Percentiles rank a stretch among this genome's conserved stretches.
Conservation (phyloP, 2,797 vertebrate species). For the Crypturellus tataupa region DNA sequence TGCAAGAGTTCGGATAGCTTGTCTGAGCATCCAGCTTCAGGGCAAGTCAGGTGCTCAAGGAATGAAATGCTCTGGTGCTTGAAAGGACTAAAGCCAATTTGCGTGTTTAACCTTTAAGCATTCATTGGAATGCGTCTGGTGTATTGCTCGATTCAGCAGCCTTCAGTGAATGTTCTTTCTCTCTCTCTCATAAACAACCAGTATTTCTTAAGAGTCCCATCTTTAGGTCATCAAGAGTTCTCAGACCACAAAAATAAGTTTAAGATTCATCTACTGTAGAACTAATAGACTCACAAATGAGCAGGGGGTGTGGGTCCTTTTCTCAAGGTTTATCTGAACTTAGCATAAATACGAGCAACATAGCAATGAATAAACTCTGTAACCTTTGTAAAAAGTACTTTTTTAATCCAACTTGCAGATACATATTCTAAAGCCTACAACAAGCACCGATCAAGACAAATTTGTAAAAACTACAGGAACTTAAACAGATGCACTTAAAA, state of each 20-base stretch:
- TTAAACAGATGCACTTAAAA: background rate
- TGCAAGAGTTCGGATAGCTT: background rate
- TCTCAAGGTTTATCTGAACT: background rate
- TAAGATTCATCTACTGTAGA: constrained; percentile 26
- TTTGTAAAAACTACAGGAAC: background rate
- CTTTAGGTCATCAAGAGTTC: constrained; percentile 14
- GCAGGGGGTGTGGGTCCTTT: background rate
- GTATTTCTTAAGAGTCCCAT: constrained; percentile 28
- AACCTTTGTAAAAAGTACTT: background rate
- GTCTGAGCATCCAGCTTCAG: background rate
- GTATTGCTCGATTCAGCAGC: constrained; percentile 12
- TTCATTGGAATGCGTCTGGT: background rate
- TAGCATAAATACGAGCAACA: background rate
- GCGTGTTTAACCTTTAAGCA: background rate
- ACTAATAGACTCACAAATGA: constrained; percentile 16
- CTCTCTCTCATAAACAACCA: background rate
- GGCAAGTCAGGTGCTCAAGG: background rate
- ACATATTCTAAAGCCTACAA: background rate
- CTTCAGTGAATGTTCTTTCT: background rate
- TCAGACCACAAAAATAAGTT: constrained; percentile 13
- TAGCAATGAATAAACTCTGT: background rate
- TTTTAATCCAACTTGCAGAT: background rate
- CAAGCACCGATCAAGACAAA: background rate
- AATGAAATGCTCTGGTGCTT: background rate
- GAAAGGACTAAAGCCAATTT: background rate